phyloP scores from a whole-genome alignment of 1,140 invertebrate species.

The Melitaea cinxia region DNA sequence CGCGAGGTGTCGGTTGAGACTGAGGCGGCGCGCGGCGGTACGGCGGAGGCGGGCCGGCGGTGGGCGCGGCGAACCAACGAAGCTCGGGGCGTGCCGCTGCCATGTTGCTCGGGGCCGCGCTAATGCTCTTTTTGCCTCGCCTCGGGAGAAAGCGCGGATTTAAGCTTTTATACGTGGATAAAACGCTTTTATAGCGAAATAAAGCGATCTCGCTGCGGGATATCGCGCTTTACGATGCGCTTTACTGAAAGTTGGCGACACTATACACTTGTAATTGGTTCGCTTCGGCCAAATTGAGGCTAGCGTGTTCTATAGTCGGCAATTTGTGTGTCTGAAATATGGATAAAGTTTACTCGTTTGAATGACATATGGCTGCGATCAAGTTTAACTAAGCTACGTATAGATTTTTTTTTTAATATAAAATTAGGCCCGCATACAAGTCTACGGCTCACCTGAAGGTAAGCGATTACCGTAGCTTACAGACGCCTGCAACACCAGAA shows the following conservation, averaged over 20 bases:
- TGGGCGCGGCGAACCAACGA: constrained; percentile 51
- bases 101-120: constrained; percentile 64
- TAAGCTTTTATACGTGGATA: constrained; percentile 81
- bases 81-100: constrained; percentile 66
- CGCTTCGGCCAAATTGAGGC: constrained; percentile 63
- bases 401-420: background rate
- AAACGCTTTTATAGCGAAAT: constrained; percentile 80
- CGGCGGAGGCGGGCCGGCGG: constrained; percentile 46
- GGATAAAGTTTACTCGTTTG: constrained; percentile 33
- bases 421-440: background rate
- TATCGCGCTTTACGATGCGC: constrained; percentile 77
- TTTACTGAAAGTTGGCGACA: constrained; percentile 78
- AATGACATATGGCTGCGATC: constrained; percentile 19
- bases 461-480: too few relatives aligned
- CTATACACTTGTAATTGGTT: constrained; percentile 71
- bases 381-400: constrained; percentile 4
- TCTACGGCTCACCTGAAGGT: too few relatives aligned
- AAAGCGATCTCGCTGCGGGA: constrained; percentile 78
- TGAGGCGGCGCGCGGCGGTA: constrained; percentile 43
- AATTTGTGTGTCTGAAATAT: constrained; percentile 31
- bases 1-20: constrained; percentile 48
- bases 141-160: constrained; percentile 78
- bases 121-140: constrained; percentile 77
- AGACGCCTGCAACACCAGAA: too few relatives aligned
- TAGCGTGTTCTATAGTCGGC: constrained; percentile 42